phyloP scores from a whole-genome alignment of 2,888 invertebrate species.

The Sinohyriopsis cumingii region DNA sequence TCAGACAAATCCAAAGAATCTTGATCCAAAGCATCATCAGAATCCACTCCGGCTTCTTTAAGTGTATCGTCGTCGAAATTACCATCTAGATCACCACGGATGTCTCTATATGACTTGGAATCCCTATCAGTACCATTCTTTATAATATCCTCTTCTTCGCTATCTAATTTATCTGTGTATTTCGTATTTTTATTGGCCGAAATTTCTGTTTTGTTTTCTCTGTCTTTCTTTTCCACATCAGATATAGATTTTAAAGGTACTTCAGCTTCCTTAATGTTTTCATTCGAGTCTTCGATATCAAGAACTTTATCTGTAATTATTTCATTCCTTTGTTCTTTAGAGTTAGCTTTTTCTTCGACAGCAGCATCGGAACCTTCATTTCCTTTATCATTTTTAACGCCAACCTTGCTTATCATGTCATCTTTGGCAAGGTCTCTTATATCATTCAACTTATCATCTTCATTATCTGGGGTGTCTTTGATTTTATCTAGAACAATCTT shows the following conservation, averaged over 20 bases:
- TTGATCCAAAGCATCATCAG: neutral
- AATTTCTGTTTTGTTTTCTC: no score
- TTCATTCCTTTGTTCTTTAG: no score
- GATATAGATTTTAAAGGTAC: no score
- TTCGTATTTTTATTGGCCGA: no score
- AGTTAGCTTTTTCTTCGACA: no score
- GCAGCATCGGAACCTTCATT: no score
- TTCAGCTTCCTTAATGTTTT: no score
- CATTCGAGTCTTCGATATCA: no score
- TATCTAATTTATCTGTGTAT: slow-evolving; percentile 2
- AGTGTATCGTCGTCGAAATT: slow-evolving; percentile 4
- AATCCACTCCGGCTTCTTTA: neutral
- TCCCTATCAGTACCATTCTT: neutral
- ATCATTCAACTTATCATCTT: neutral
- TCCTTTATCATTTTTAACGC: neutral
- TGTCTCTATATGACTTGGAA: neutral
- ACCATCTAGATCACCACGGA: slow-evolving; percentile 1
- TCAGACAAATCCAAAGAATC: no score
- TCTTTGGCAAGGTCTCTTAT: neutral
- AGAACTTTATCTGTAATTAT: no score
- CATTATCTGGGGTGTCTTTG: neutral
- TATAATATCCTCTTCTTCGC: neutral
- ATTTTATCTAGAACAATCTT: neutral
- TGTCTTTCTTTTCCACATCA: no score
- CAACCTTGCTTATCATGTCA: neutral